Conservation (phyloP, 1,140 invertebrate species). For the Dendroctonus ponderosae region DNA sequence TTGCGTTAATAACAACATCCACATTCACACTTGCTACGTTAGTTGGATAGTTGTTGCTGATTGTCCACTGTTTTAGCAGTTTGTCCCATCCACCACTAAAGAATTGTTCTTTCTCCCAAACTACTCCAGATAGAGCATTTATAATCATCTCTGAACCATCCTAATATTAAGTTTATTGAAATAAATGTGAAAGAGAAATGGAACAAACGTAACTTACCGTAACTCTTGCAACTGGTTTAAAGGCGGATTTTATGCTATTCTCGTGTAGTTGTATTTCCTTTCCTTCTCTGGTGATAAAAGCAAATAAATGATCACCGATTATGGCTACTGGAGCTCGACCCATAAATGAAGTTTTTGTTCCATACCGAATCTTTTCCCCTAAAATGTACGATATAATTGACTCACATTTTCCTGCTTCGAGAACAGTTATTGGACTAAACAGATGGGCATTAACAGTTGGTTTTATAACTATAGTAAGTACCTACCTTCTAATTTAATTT, state of each 20-base stretch:
- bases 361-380: conserved; percentile 48
- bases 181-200: not conserved
- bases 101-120: conserved; percentile 45
- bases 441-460: no score
- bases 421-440: no score
- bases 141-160: conserved; percentile 54
- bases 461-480: not conserved
- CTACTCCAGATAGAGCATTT: conserved; percentile 46
- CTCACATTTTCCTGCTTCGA: no score
- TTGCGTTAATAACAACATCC: conserved; percentile 49
- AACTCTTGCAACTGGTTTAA: conserved; percentile 27
- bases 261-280: conserved; percentile 48
- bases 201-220: conserved; percentile 10
- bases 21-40: conserved; percentile 38
- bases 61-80: conserved; percentile 52
- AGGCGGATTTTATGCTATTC: conserved; percentile 37
- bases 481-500: conserved; percentile 47
- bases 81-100: conserved; percentile 54
- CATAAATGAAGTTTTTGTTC: conserved; percentile 44
- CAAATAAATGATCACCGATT: conserved; percentile 44
- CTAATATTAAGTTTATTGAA: conserved; percentile 36
- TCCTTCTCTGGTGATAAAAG: conserved; percentile 47
- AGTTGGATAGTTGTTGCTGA: conserved; percentile 41
- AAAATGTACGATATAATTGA: no score
- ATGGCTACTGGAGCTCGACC: conserved; percentile 49